Base-by-base conservation (phyloP, 2,797 vertebrate species). In the Enteromius thamalakanensis region DNA sequence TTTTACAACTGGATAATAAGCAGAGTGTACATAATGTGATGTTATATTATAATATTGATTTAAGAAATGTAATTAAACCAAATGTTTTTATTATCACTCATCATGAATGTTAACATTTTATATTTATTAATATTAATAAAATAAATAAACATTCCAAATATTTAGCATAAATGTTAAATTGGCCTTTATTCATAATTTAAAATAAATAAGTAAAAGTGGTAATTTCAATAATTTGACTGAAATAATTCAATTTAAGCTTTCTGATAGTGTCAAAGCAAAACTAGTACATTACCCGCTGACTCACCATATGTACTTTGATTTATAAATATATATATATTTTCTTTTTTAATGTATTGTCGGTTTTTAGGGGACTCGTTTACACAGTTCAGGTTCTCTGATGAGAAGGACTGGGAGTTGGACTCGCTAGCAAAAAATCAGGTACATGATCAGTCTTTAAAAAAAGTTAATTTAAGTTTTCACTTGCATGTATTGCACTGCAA, bases 331-430 rank as follows among this genome's bases (percentile, higher is more conserved):
- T 19, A 53, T 76, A 53, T 10, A 9, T 47, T 70, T 15, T 26
- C 67, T 19, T 9, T 15, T 21, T 29, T 19, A 26, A 14, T 40
- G 65, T 42, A 64, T 64, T 76, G 40, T 86, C 42, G 83, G 10
- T 34, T 89, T 76, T 79, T 87, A 99, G 98, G 98, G n/a, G 96
- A 99, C 92, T 97, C 95, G 5, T 97, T 97, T 88, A 91, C 96
- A 58, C 98, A 99, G 84, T 99, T 99, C 89, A 94, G 96, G 49
- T 97, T 99, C 92, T 93, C 96, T 53, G 97, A 99, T 0, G 98
- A 99, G 89, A 99, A 97, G 53, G 96, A 97, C 64, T 99, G 98
- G 97, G 96, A 95, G 84, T 87, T 90, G 91, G 96, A 97, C 86
- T 93, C 86, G 23, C 83, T 94, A 68, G 90, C 91, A 79, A 89